Base-by-base conservation (phyloP, 2,113 vertebrate species). In the Erythrocercus mccallii region DNA sequence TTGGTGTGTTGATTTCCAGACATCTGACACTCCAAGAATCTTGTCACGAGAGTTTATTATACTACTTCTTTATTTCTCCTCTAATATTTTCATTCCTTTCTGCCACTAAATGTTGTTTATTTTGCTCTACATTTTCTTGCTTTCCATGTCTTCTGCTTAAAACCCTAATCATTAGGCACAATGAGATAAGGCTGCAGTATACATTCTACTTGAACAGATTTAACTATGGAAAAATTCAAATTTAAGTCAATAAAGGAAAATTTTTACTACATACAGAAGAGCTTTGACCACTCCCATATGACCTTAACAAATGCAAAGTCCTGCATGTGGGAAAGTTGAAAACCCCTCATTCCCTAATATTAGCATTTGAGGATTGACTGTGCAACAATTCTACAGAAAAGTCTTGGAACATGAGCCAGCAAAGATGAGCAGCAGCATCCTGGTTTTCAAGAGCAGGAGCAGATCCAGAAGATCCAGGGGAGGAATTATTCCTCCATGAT, bases 301-400 rank as follows among this genome's bases (percentile, higher is more conserved):
- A 86, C 15, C 27, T 37, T 42, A 31, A 40, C 7, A 73, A 78
- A 78, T 4, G 4, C 10, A 19, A 73, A 40, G 13, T 72, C 30
- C 25, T 60, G 5, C 15, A 18, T 16, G 3, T 33, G 21, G 22
- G 20, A 86, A 15, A 38, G 7, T 3, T 80, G 47, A 69, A 64
- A n/a, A 44, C 2, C 2, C 6, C 3, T n/a, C 16, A 17, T 11
- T 35, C 30, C 13, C 37, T 81, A 68, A 37, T n/a, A 22, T 22
- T 18, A 54, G 15, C 0, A 0, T 11, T 22, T 64, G 33, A 38
- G 15, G 37, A 38, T 2, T 47, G 30, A 73, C 10, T 37, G 22
- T 31, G 12, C 30, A 71, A 62, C 3, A 7, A 12, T 31, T 83
- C 33, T 76, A 28, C 23, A 38, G 35, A 80, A n/a, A 62, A 64